A percentile compares a stretch with the other conserved stretches of the same genome.
Evolutionary conservation across 2,797 vertebrate species (phyloP).

Genomic region (Avahi laniger): DNA sequence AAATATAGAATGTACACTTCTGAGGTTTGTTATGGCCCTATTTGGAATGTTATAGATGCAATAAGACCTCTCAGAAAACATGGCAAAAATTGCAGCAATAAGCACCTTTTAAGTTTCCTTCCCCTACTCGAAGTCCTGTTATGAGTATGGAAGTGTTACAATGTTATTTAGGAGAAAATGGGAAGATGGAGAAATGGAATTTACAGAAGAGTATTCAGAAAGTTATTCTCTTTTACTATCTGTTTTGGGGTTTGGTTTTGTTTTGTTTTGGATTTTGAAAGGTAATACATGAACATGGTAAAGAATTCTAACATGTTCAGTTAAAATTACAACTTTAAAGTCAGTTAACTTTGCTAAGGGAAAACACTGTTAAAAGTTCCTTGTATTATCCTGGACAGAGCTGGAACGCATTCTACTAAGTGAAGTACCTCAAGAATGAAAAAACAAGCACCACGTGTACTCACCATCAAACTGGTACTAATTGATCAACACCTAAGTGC

Average conservation of each 20-base stretch:
- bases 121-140: not conserved
- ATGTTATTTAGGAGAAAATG: not conserved
- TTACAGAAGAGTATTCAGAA: not conserved
- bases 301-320: not conserved
- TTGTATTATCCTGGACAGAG: no score
- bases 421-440: no score
- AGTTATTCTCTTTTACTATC: not conserved
- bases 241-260: not conserved
- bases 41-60: not conserved
- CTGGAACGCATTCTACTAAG: no score
- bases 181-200: not conserved
- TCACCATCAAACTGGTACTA: no score
- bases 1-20: not conserved
- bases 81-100: not conserved
- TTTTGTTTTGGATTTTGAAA: not conserved
- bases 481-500: no score
- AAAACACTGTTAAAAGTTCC: constrained; percentile 15
- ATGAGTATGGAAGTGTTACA: not conserved
- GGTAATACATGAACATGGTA: not conserved
- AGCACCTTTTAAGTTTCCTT: not conserved
- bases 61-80: not conserved
- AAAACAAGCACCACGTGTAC: no score
- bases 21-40: not conserved
- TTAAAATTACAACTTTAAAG: not conserved
- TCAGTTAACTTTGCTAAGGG: not conserved